A percentile compares a stretch with the other conserved stretches of the same genome.
These are phyloP conservation scores for Clarias platycephalus DNA, from an alignment of 2,797 vertebrate genomes.

Conservation along the genomic window DNA sequence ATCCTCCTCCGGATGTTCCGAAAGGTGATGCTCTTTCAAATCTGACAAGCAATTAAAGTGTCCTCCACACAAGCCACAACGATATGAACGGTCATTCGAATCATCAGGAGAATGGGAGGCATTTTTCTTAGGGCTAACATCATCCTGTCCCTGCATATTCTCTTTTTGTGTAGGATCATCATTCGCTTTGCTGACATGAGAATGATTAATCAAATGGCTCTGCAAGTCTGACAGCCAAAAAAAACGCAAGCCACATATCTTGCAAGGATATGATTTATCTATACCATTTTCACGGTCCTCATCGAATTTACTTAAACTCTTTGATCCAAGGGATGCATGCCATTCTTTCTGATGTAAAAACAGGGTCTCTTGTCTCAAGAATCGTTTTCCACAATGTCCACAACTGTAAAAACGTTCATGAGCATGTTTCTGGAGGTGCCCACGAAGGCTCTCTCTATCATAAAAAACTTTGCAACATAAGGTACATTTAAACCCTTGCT, in stretches of 20 bases:
- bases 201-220: slow-evolving; percentile 63
- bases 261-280: slow-evolving; percentile 75
- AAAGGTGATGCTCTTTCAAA: slow-evolving; percentile 76
- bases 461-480: slow-evolving; percentile 77
- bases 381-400: slow-evolving; percentile 76
- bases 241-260: slow-evolving; percentile 74
- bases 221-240: slow-evolving; percentile 83
- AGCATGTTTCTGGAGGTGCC: slow-evolving; percentile 73
- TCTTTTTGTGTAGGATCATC: slow-evolving; percentile 35
- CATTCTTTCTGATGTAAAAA: slow-evolving; percentile 73
- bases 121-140: slow-evolving; percentile 45
- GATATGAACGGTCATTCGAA: slow-evolving; percentile 64
- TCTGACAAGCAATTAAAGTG: slow-evolving; percentile 69
- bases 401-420: slow-evolving; percentile 75
- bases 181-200: slow-evolving; percentile 41
- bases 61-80: slow-evolving; percentile 78
- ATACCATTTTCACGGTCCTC: slow-evolving; percentile 65
- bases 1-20: slow-evolving; percentile 53
- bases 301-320: slow-evolving; percentile 56
- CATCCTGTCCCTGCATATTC: slow-evolving; percentile 65
- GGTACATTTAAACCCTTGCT: slow-evolving; percentile 77
- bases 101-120: slow-evolving; percentile 42
- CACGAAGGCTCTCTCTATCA: slow-evolving; percentile 69
- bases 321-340: slow-evolving; percentile 59
- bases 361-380: slow-evolving; percentile 73